Evolutionary conservation across 53 echinoderm and acorn worm species (phyloP).

Genomic region (Mesocentrotus franciscanus): DNA sequence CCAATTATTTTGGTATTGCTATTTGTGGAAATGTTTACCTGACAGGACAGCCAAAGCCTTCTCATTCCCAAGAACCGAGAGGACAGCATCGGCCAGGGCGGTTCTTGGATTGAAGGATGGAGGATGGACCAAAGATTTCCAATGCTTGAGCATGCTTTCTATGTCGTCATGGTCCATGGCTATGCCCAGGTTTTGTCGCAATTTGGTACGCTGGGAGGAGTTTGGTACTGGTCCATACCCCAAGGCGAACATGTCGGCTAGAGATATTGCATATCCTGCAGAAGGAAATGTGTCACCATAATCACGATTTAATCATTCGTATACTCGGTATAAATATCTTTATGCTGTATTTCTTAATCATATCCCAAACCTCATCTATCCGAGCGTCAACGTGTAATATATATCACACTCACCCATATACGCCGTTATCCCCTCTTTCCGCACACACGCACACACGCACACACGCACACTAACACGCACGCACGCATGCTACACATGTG

Average conservation of each 20-base stretch:
- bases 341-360: too few species aligned
- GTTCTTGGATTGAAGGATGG: background rate
- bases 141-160: background rate
- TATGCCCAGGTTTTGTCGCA: background rate
- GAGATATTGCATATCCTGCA: background rate
- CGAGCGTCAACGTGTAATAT: too few species aligned
- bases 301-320: too few species aligned
- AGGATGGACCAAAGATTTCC: background rate
- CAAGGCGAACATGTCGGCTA: background rate
- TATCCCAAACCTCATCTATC: too few species aligned
- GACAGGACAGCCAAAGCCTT: background rate
- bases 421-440: too few species aligned
- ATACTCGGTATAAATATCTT: too few species aligned
- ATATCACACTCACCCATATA: too few species aligned
- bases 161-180: background rate
- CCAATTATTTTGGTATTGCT: too few species aligned
- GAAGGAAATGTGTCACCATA: background rate
- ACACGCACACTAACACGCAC: too few species aligned
- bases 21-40: background rate
- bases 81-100: background rate
- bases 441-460: too few species aligned
- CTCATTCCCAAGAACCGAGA: background rate
- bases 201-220: background rate
- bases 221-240: background rate
- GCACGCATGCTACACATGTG: too few species aligned